phyloP scores from a whole-genome alignment of 2,113 vertebrate genomes.

The Pseudois nayaur region DNA sequence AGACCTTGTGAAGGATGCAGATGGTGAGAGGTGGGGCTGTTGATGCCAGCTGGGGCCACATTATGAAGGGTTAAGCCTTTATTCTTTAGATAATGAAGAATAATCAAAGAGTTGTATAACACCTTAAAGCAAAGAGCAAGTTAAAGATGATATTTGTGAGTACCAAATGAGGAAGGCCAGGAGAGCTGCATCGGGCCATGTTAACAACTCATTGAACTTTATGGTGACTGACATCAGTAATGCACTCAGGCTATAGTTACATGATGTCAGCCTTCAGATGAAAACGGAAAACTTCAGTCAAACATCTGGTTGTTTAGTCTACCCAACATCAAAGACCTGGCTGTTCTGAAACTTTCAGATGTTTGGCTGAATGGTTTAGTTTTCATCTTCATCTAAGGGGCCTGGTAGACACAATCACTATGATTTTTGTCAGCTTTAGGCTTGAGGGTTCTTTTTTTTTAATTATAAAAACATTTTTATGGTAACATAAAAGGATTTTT shows the following conservation, averaged over 20 bases:
- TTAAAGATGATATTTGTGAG: background rate
- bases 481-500: conserved; percentile 47
- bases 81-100: background rate
- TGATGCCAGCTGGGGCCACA: background rate
- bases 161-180: background rate
- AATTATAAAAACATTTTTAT: conserved; percentile 62
- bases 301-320: conserved; percentile 70
- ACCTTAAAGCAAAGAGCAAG: background rate
- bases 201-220: background rate
- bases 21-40: background rate
- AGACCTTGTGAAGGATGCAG: background rate
- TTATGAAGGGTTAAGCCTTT: background rate
- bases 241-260: conserved; percentile 22
- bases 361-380: conserved; percentile 29
- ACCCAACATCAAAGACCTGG: conserved; percentile 54
- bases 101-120: background rate
- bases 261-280: conserved; percentile 50
- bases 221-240: conserved; percentile 24
- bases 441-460: background rate
- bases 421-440: conserved; percentile 62
- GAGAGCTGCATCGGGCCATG: background rate
- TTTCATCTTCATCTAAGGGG: conserved; percentile 46
- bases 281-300: conserved; percentile 52
- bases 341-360: conserved; percentile 53
- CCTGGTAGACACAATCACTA: conserved; percentile 38